Conservation (phyloP, 2,113 vertebrate genomes). For the Boulengerochromis microlepis region DNA sequence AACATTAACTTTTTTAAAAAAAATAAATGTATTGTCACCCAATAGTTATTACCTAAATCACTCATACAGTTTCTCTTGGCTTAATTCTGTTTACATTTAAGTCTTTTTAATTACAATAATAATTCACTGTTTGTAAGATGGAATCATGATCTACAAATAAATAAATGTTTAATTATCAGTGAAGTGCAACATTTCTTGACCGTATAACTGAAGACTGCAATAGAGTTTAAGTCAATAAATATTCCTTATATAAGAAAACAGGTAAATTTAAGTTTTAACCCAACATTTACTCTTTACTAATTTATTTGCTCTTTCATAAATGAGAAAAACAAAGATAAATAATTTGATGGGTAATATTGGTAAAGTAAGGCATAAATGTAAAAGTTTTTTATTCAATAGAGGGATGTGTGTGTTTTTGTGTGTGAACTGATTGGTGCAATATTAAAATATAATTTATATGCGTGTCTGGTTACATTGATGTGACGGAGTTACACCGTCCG, state of each 20-base stretch:
- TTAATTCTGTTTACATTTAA: background rate
- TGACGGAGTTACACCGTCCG: background rate
- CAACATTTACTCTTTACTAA: background rate
- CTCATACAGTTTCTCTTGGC: background rate
- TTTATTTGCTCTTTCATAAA: background rate
- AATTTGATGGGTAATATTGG: background rate
- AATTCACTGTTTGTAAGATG: background rate
- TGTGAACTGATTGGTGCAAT: background rate
- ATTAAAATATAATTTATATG: background rate
- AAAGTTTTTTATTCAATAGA: background rate
- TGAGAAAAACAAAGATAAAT: background rate
- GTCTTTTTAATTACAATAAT: background rate
- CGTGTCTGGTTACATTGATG: background rate
- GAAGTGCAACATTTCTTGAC: background rate
- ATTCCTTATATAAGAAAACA: background rate
- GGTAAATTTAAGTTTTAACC: background rate
- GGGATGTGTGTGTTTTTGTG: background rate
- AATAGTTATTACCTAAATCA: background rate
- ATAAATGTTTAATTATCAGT: background rate
- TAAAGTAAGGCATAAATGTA: background rate
- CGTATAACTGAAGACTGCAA: background rate
- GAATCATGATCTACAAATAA: background rate
- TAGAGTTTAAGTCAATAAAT: background rate
- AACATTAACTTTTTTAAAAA: rapidly evolving
- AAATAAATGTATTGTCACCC: background rate